Evolutionary conservation across 2,888 invertebrate species (phyloP).

Genomic region (Teleogryllus oceanicus): DNA sequence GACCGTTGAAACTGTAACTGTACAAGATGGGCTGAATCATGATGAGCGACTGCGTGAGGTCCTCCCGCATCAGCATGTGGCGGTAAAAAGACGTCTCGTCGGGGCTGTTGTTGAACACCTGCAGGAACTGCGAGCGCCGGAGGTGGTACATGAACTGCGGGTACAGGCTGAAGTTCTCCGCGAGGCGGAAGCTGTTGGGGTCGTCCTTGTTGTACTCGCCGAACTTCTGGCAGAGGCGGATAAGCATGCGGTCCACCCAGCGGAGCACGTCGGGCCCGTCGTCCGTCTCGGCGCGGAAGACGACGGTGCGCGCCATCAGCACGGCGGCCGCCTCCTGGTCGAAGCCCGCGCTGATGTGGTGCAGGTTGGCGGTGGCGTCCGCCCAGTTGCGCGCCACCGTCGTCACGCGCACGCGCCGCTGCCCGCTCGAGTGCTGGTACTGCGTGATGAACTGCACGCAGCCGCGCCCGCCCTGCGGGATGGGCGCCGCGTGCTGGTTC

Average conservation of each 20-base stretch:
- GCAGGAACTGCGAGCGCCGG: slow-evolving; percentile 95
- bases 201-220: slow-evolving; percentile 98
- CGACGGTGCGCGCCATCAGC: slow-evolving; percentile 93
- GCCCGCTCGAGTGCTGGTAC: slow-evolving; percentile 96
- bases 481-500: slow-evolving; percentile 87
- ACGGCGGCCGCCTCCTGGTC: slow-evolving; percentile 99
- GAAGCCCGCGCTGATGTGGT: slow-evolving; percentile 90
- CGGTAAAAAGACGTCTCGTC: slow-evolving; percentile 99
- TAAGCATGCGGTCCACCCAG: slow-evolving; percentile 98
- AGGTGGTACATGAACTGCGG: slow-evolving; percentile 99
- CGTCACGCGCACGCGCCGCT: slow-evolving; percentile 90
- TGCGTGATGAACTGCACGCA: slow-evolving; percentile 98
- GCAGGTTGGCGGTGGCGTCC: slow-evolving; percentile 80
- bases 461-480: slow-evolving; percentile 93
- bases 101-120: slow-evolving; percentile 99
- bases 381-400: slow-evolving; percentile 98
- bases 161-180: slow-evolving; percentile 96
- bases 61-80: slow-evolving; percentile 96
- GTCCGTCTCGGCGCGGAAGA: slow-evolving; percentile 90
- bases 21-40: slow-evolving; percentile 99
- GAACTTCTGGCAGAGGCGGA: slow-evolving; percentile 98
- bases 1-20: slow-evolving; percentile 96
- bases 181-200: slow-evolving; percentile 90
- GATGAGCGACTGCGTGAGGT: slow-evolving; percentile 93
- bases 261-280: slow-evolving; percentile 96